Evolutionary conservation across 1,140 invertebrate genomes (phyloP).

Genomic region (Alviniconcha marisindica): DNA sequence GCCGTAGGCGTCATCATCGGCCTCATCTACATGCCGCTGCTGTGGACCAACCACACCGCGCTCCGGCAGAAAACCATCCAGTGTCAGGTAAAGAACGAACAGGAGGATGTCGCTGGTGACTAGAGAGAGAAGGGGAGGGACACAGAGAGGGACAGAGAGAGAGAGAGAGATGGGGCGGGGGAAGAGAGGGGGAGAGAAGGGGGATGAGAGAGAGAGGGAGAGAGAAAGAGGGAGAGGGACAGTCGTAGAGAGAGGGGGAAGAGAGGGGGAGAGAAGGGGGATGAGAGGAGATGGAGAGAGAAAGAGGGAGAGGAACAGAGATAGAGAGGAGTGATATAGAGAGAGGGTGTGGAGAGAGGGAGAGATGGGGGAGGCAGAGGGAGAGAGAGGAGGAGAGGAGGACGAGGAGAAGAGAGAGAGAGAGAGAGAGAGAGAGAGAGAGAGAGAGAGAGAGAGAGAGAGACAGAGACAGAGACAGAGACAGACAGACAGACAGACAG

Average conservation of each 20-base stretch:
- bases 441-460: no score
- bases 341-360: neutral
- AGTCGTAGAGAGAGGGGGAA: neutral
- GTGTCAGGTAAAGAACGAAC: slow-evolving; percentile 30
- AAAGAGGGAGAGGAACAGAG: no score
- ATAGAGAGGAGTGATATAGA: neutral
- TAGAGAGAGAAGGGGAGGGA: neutral
- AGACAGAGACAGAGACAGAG: no score
- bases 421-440: no score
- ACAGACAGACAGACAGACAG: no score
- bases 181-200: neutral
- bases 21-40: slow-evolving; percentile 31
- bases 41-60: slow-evolving; percentile 22
- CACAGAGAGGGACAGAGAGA: neutral
- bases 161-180: neutral
- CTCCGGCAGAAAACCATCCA: neutral
- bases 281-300: no score
- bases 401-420: neutral
- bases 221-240: neutral
- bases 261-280: no score
- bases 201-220: neutral
- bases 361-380: neutral
- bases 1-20: slow-evolving; percentile 34
- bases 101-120: no score
- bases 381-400: neutral